phyloP scores from a whole-genome alignment of 2,113 vertebrate genomes.

The Ameiurus melas region DNA sequence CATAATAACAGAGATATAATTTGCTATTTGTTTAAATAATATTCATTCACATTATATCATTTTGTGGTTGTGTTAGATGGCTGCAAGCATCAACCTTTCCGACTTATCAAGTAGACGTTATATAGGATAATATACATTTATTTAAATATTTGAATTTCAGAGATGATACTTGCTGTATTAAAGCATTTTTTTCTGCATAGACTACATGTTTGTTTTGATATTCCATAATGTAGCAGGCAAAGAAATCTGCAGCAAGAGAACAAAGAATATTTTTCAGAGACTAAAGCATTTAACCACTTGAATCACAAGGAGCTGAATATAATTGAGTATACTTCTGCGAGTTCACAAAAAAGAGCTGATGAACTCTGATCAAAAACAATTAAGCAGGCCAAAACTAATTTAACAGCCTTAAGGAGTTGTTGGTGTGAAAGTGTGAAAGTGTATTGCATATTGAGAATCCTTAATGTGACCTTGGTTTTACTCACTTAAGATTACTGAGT shows the following conservation, averaged over 20 bases:
- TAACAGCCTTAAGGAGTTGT: not conserved
- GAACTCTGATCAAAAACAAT: not conserved
- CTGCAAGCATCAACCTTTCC: not conserved
- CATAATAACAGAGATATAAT: not conserved
- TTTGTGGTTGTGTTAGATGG: not conserved
- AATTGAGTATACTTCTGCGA: not conserved
- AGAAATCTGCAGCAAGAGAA: not conserved
- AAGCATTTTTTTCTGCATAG: not conserved
- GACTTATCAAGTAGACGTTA: not conserved
- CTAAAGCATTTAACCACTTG: not conserved
- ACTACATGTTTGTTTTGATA: not conserved
- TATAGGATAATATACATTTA: not conserved
- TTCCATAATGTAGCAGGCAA: not conserved
- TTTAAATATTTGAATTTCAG: not conserved
- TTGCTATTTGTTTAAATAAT: not conserved
- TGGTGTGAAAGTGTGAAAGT: not conserved
- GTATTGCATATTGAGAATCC: not conserved
- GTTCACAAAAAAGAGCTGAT: not conserved
- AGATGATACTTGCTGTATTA: not conserved
- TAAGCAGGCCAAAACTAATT: not conserved
- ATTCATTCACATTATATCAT: not conserved
- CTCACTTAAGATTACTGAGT: not conserved
- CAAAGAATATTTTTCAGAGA: not conserved
- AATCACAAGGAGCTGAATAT: not conserved
- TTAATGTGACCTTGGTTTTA: not conserved